Conservation (phyloP, 1,140 invertebrate genomes). For the Vanessa atalanta region DNA sequence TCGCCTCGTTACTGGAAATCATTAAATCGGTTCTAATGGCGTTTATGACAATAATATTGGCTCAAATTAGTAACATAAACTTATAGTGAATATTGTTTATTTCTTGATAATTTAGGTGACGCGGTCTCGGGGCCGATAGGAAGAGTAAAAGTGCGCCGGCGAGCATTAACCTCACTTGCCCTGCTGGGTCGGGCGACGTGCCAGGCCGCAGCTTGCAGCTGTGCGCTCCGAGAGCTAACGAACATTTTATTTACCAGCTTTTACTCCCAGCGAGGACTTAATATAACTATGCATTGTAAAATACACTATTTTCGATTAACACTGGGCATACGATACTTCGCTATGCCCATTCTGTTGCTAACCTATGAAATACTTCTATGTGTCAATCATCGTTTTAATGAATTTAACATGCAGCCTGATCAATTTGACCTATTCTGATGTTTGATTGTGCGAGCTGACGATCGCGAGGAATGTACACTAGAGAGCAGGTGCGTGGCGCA, state of each 20-base stretch:
- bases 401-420: no score
- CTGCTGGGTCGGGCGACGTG: conserved; percentile 24
- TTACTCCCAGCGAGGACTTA: background rate
- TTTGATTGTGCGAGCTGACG: background rate
- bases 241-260: background rate
- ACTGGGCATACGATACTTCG: no score
- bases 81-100: background rate
- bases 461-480: conserved; percentile 29
- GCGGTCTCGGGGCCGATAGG: background rate
- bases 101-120: background rate
- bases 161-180: conserved; percentile 37
- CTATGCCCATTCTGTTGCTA: no score
- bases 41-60: no score
- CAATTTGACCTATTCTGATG: no score
- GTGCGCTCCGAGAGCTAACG: background rate
- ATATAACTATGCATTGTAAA: no score
- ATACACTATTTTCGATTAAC: no score
- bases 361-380: no score
- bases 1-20: no score
- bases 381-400: no score
- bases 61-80: background rate
- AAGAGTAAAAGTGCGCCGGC: conserved; percentile 42
- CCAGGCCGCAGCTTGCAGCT: conserved; percentile 28
- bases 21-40: no score
- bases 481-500: conserved; percentile 30